Evolutionary conservation across 2,888 invertebrate species (phyloP).

Genomic region (Aethes cnicana): DNA sequence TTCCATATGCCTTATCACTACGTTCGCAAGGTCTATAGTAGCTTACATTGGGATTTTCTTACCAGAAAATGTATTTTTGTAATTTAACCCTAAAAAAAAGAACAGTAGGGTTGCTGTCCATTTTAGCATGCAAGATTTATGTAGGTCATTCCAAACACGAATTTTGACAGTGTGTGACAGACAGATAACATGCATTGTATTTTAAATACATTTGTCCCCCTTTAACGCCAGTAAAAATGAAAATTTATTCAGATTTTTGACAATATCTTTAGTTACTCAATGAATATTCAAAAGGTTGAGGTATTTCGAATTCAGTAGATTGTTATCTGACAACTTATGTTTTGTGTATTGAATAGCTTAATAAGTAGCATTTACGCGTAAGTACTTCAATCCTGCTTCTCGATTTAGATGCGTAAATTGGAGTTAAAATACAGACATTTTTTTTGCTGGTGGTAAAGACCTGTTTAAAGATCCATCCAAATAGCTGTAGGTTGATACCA

Average conservation of each 20-base stretch:
- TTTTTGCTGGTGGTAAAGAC: too few relatives aligned
- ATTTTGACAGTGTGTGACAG: constrained; percentile 34
- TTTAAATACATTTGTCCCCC: constrained; percentile 38
- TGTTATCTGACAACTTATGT: not conserved
- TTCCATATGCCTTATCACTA: not conserved
- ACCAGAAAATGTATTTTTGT: not conserved
- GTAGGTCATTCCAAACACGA: constrained; percentile 47
- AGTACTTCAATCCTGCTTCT: too few relatives aligned
- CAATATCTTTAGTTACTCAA: not conserved
- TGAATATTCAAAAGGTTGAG: constrained; percentile 6
- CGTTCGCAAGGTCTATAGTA: constrained; percentile 2
- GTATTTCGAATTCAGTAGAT: not conserved
- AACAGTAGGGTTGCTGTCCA: constrained; percentile 32
- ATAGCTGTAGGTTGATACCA: too few relatives aligned
- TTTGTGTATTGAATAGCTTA: too few relatives aligned
- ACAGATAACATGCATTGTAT: constrained; percentile 22
- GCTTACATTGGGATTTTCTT: not conserved
- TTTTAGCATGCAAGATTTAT: constrained; percentile 49
- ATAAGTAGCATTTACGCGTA: too few relatives aligned
- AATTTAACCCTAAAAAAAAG: constrained; percentile 23
- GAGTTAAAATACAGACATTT: too few relatives aligned
- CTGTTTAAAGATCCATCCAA: too few relatives aligned
- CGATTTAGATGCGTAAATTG: too few relatives aligned
- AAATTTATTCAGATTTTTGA: constrained; percentile 20
- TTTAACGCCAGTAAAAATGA: constrained; percentile 2